Base-by-base conservation (phyloP, 2,113 vertebrate species). In the Gracilinanus agilis region DNA sequence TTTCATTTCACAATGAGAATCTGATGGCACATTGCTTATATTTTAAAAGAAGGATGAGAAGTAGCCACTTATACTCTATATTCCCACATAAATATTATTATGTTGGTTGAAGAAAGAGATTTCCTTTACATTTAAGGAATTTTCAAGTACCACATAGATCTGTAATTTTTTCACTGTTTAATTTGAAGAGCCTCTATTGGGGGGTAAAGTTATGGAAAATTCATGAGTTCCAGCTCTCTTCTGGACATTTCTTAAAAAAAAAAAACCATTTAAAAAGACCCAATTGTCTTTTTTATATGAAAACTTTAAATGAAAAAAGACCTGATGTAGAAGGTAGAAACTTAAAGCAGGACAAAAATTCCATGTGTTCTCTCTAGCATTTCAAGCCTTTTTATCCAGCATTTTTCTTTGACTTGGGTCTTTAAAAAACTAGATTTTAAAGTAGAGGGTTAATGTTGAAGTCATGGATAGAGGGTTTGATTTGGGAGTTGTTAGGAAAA, bases 141-240 rank as follows among this genome's bases (percentile, higher is more conserved):
- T 94, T 44, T 40, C 95, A 55, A 53, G 96, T 55, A 88, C 58
- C 58, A 90, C 58, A n/a, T 90, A 27, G 9, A 67, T 58, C 53
- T 61, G 61, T 91, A n/a, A 91, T 93, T 96, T 90, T n/a, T 95
- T 91, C 75, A 58, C 61, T 24, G 56, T 55, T 95, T 88, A 16
- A 7, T 49, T 54, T 90, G 27, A n/a, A 54, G 19, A 91, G 54
- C 11, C 16, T 34, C 90, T 24, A 11, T 44, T 91, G 55, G 90
- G 94, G 91, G 95, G 90, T 83, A 56, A 3, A 53, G 53, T 55
- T 90, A 21, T 88, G 19, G 54, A 90, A 90, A 90, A 44, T 90
- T 44, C 34, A 88, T 58, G 49, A 95, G 55, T 92, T 90, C 44
- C 40, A n/a, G 21, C 49, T 97, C 2, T 90, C 92, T 95, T 91